Evolutionary conservation across 2,888 invertebrate genomes (phyloP).

Genomic region (Eupithecia exiguata): DNA sequence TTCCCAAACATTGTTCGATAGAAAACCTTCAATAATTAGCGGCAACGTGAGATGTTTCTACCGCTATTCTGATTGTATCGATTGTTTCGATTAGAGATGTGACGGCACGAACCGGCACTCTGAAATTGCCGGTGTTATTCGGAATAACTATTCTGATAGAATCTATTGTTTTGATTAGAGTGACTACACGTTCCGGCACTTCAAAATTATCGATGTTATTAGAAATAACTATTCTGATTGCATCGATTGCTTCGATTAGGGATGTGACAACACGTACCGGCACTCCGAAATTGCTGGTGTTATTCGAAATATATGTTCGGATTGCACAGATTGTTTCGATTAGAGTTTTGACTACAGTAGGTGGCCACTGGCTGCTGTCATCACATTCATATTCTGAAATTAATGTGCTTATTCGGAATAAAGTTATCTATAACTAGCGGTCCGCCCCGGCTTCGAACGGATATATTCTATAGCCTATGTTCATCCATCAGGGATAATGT

Average conservation of each 20-base stretch:
- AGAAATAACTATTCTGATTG: slow-evolving; percentile 16
- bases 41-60: slow-evolving; percentile 30
- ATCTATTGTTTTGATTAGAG: too few relatives aligned
- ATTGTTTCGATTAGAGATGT: slow-evolving; percentile 32
- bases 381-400: not conserved
- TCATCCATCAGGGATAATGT: too few relatives aligned
- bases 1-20: slow-evolving; percentile 29
- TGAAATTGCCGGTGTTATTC: not conserved
- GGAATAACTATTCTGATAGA: not conserved
- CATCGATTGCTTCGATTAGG: slow-evolving; percentile 27
- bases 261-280: not conserved
- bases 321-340: not conserved
- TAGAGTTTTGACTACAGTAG: not conserved
- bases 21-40: slow-evolving; percentile 30
- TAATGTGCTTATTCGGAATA: not conserved
- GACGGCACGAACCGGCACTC: not conserved
- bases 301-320: not conserved
- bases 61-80: slow-evolving; percentile 26
- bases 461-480: too few relatives aligned
- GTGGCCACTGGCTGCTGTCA: too few relatives aligned
- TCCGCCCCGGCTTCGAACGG: too few relatives aligned
- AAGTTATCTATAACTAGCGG: too few relatives aligned
- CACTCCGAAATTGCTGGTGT: not conserved
- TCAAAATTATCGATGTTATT: not conserved
- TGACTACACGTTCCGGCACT: not conserved